Percentiles rank a stretch among this genome's conserved stretches.
Conservation (phyloP, 2,113 vertebrate genomes). For the Rissa tridactyla region DNA sequence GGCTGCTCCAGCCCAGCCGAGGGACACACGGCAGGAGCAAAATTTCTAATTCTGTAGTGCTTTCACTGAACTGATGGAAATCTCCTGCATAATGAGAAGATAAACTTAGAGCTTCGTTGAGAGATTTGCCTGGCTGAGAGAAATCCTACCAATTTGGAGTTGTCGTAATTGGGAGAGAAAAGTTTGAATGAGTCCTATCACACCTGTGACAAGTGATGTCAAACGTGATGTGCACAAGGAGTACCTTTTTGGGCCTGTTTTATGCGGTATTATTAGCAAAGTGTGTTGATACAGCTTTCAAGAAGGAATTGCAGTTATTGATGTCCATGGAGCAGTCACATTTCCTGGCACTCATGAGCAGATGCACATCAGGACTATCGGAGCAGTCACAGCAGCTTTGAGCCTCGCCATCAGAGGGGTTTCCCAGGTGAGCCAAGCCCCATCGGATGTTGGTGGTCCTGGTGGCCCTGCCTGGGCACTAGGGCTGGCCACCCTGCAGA, state of each 20-base stretch:
- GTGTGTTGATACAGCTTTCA: neutral
- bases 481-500: neutral
- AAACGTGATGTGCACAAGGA: rapidly evolving
- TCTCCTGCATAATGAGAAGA: neutral
- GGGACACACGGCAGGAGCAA: rapidly evolving
- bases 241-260: neutral
- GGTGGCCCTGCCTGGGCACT: neutral
- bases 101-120: neutral
- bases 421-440: neutral
- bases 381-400: neutral
- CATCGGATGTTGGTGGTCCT: rapidly evolving
- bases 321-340: rapidly evolving
- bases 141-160: neutral
- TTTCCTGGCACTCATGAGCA: neutral
- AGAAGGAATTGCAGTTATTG: rapidly evolving
- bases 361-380: rapidly evolving
- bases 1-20: neutral
- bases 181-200: neutral
- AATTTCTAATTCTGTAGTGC: rapidly evolving
- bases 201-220: neutral
- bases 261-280: rapidly evolving
- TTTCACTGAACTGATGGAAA: neutral
- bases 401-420: neutral
- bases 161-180: rapidly evolving
- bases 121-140: neutral